These are phyloP conservation scores for Catharus ustulatus DNA, from an alignment of 2,797 vertebrate genomes.

Conservation along the genomic window DNA sequence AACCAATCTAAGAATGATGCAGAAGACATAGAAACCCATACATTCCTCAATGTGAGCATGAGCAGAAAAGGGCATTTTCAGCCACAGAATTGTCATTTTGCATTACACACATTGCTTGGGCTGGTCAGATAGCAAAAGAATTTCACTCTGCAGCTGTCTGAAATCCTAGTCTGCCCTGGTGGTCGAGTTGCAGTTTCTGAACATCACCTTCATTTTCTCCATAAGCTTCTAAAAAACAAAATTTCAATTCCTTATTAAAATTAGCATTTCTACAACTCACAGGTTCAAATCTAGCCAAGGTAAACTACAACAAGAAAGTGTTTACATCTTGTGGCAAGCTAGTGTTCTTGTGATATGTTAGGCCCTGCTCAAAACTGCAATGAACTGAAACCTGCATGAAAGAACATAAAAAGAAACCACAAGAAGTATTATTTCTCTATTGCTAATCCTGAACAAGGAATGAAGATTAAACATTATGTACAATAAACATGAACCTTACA, in stretches of 20 bases:
- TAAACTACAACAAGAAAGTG: background rate
- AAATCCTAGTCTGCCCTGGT: background rate
- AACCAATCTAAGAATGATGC: background rate
- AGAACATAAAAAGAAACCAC: background rate
- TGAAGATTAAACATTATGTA: background rate
- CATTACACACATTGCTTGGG: background rate
- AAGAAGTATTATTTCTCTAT: background rate
- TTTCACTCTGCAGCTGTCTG: background rate
- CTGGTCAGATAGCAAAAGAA: constrained; percentile 1
- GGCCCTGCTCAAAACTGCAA: background rate
- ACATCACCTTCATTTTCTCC: background rate
- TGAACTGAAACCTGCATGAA: background rate
- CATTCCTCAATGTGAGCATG: background rate
- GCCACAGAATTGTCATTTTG: background rate
- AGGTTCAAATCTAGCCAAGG: background rate
- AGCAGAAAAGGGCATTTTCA: constrained; percentile 26
- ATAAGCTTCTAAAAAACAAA: background rate
- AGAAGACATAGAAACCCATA: background rate
- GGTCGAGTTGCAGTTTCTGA: background rate
- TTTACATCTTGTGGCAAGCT: background rate
- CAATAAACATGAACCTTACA: background rate
- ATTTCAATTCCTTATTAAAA: background rate
- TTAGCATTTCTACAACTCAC: background rate
- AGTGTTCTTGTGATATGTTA: background rate
- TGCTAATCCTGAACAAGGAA: background rate